Evolutionary conservation across 2,113 vertebrate species (phyloP).

Genomic region (Haemorhous mexicanus): DNA sequence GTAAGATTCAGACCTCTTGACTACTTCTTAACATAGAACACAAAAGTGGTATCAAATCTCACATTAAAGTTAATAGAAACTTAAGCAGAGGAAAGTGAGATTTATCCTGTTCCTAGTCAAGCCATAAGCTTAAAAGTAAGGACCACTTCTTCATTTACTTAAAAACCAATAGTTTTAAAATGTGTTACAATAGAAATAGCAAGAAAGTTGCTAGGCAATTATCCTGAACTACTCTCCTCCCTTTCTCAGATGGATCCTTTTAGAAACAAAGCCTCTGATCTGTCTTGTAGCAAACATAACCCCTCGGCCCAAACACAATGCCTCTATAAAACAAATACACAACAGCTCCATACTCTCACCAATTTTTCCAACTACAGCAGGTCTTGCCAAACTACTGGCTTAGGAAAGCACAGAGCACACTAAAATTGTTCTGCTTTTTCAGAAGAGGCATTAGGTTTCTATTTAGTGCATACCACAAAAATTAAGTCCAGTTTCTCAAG

Average conservation of each 20-base stretch:
- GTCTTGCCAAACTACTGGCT: neutral
- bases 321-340: neutral
- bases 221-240: neutral
- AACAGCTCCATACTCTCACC: neutral
- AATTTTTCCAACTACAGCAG: neutral
- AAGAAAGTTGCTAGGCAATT: neutral
- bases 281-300: neutral
- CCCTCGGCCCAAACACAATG: neutral
- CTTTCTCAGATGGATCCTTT: neutral
- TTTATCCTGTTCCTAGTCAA: neutral
- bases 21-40: neutral
- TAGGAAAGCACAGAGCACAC: neutral
- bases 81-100: neutral
- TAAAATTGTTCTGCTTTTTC: neutral
- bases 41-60: neutral
- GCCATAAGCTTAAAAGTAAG: neutral
- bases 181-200: neutral
- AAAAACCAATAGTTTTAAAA: neutral
- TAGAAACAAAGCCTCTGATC: neutral
- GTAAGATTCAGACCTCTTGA: neutral
- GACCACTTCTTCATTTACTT: neutral
- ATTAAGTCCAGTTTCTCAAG: neutral
- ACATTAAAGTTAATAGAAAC: neutral
- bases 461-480: neutral
- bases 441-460: neutral